Base-by-base conservation (phyloP, 2,888 invertebrate genomes). In the Clivina fossor region DNA sequence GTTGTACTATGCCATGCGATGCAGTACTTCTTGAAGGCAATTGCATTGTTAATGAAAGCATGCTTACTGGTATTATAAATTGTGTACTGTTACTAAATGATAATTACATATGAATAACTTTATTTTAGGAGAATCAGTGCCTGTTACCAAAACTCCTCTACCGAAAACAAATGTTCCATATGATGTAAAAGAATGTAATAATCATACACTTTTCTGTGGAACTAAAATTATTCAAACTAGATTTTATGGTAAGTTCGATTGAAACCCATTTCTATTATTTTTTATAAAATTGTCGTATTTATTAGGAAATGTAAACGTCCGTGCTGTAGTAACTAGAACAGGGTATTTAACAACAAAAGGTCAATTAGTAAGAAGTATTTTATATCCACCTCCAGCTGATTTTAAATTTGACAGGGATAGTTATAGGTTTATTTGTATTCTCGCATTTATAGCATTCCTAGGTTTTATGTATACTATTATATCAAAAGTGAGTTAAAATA, bases 341-440 rank as follows among this genome's bases (percentile, higher is more conserved):
- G 91, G 96, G 0, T 96, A 92, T 76, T 83, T 85, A 65, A 97
- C 97, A 0, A 87, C 91, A 57, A 99, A 99, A 71, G 91, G 90
- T 0, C 69, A 72, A 61, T 75, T 97, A 4, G 92, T 97, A 1
- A 82, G 95, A 15, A 93, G 95, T 20, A 97, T 97, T 62, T 78
- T 97, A 65, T 96, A 93, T 72, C 97, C 97, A 1, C 93, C 93
- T 28, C 96, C 96, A 0, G 90, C 94, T 0, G 96, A 95, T 73
- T 96, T 95, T 77, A 93, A 94, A 74, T 96, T 97, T 71, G 93
- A 96, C 69, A 83, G 87, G 38, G 96, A 97, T 72, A 93, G 94
- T 0, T 92, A 92, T 75, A 90, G 89, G 71, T 95, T 93, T 71
- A 89, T 96, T 49, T 80, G 84, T 56, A 83, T 92, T 20, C 75